Evolutionary conservation across 1,140 invertebrate genomes (phyloP), one percentile per base, ranked within the genome.

Genomic region (Yoshiicerus persimilis): DNA sequence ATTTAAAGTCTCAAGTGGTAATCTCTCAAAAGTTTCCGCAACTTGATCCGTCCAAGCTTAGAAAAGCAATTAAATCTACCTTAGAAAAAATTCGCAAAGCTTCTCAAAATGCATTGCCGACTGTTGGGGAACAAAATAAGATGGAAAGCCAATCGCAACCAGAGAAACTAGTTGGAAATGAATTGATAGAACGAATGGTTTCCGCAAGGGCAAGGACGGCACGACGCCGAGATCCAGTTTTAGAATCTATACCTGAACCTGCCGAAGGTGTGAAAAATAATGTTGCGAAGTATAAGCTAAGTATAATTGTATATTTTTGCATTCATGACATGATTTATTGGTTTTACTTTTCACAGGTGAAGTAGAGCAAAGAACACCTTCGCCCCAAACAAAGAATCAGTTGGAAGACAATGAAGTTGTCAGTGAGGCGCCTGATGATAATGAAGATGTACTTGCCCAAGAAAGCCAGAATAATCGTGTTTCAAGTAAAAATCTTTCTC

Each of bases 141-240:
- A 41, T 64, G 13, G 16, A 62, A 85, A 66, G 38, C 41, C 36
- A 66, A 23, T 27, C 85, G 32, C 66, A 86, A 56, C 47, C 70
- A 20, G 89, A 90, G 80, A 89, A 88, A 36, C 47, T 91, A 9
- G 77, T 88, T 20, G 90, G 90, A 56, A 91, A 91, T 88, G 90
- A 91, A 89, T 88, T 91, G 27, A 80, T 87, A n/a, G 90, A 91
- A 38, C 34, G 90, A 77, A 91, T 91, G 89, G 87, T 87, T 32
- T 91, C 90, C n/a, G 90, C 90, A 23, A 75, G 89, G 32, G 85
- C 87, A 62, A 27, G 90, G 41, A 88, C 87, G 13, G 85, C 77
- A 27, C 80, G 83, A 38, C 86, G 84, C 36, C 80, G 83, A 86
- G 87, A 87, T 86, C 87, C 85, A 47, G 86, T 89, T 25, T 87